Evolutionary conservation across 2,888 invertebrate species (phyloP).

Genomic region (Pheosia tremula): DNA sequence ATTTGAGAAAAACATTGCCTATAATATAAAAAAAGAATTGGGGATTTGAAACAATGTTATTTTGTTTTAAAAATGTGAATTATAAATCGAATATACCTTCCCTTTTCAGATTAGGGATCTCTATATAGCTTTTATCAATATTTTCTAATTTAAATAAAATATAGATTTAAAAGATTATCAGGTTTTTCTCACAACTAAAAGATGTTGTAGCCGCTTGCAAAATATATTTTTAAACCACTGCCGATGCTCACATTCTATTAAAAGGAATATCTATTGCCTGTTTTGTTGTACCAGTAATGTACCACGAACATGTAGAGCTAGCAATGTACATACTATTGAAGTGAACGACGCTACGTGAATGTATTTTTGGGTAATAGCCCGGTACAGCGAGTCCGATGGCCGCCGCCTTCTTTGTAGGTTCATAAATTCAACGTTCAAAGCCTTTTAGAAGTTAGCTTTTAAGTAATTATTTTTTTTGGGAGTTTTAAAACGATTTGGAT

Average conservation of each 20-base stretch:
- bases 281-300: constrained; percentile 15
- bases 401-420: constrained; percentile 32
- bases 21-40: neutral
- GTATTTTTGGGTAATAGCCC: constrained; percentile 8
- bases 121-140: too few relatives aligned
- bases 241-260: constrained; percentile 3
- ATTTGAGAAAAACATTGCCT: constrained; percentile 5
- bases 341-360: constrained; percentile 13
- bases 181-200: constrained; percentile 20
- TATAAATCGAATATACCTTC: too few relatives aligned
- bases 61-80: too few relatives aligned
- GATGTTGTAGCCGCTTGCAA: constrained; percentile 15
- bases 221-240: constrained; percentile 19
- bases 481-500: constrained; percentile 16
- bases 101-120: too few relatives aligned
- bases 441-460: constrained; percentile 56
- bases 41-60: constrained; percentile 16
- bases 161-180: constrained; percentile 28
- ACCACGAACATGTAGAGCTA: constrained; percentile 7
- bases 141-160: constrained; percentile 6
- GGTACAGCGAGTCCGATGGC: constrained; percentile 15
- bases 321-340: constrained; percentile 27
- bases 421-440: constrained; percentile 46
- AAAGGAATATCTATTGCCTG: constrained; percentile 22
- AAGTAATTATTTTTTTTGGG: constrained; percentile 53